Base-by-base conservation (phyloP, 2,888 invertebrate species). In the Sabatieria punctata region DNA sequence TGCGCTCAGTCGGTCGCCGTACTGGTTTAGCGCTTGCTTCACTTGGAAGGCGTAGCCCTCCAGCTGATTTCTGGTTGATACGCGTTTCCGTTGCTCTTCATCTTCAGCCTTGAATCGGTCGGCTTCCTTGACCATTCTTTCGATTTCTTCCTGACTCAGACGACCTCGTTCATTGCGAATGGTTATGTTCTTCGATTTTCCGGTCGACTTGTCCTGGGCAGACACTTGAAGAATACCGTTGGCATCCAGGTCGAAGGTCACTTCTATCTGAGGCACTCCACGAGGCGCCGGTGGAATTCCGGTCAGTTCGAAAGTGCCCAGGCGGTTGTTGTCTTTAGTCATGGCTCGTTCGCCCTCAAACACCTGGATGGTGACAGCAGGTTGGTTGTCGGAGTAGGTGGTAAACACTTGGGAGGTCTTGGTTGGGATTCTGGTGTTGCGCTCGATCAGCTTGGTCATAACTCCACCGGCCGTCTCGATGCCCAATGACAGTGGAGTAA, bases 201-300 rank as follows among this genome's bases (percentile, higher is more conserved):
- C 95, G 44, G 73, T 74, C 47, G 71, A 70, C 71, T 89, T 88
- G 71, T 89, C 88, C 27, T 80, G 71, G 22, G 91, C 91, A 0
- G 84, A 82, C 15, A 93, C 91, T 66, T 91, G 89, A 53, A 95
- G 73, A 68, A 93, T 93, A 62, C 93, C 93, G 71, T 95, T 89
- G 57, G 73, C 73, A 59, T 74, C 73, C 51, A 74, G 71, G 55
- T 75, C 74, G 57, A 74, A 74, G 42, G 73, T 73, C 45, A 74
- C 74, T 57, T 74, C 73, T 56, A 74, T 74, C 54, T 74, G 73
- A 50, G 89, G 89, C 65, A 93, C 89, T 60, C 89, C 72, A 79
- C 93, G 55, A 78, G 82, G 51, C 79, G 93, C 68, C 33, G 91
- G 91, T 13, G 91, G 89, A 64, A 95, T 93, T 48, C 91, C 91